These are phyloP conservation scores for Noturus placidus DNA, from an alignment of 2,113 vertebrate species.

Conservation along the genomic window DNA sequence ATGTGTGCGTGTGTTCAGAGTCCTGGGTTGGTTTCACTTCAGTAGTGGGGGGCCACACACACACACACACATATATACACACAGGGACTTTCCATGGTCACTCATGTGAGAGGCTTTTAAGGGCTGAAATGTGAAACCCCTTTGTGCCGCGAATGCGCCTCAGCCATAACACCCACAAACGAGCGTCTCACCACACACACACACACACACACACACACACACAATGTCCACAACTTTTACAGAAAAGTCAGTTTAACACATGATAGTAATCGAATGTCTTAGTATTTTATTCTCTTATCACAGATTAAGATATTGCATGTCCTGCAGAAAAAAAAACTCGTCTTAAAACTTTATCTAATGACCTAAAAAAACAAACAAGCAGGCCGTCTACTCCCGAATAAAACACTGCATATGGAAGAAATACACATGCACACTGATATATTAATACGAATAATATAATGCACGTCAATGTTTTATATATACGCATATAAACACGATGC, in stretches of 20 bases:
- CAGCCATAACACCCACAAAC: constrained; percentile 29
- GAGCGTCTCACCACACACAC: constrained; percentile 11
- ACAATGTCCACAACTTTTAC: background rate
- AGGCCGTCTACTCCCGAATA: background rate
- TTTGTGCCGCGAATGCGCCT: constrained; percentile 62
- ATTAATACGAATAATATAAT: background rate
- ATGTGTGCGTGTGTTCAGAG: background rate
- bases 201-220: background rate
- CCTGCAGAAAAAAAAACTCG: background rate
- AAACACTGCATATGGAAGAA: background rate
- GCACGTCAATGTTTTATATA: background rate
- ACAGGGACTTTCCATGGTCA: constrained; percentile 70
- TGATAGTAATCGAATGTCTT: background rate
- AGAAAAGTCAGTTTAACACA: background rate
- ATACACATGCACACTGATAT: background rate
- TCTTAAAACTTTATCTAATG: background rate
- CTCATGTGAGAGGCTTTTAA: constrained; percentile 66
- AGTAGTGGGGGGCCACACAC: constrained; percentile 31
- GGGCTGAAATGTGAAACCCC: constrained; percentile 72
- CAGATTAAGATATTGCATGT: background rate
- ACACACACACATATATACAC: constrained; percentile 35
- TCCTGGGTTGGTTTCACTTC: constrained; percentile 24
- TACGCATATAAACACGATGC: background rate
- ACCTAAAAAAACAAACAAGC: too few species aligned
- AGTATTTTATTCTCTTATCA: background rate